These are phyloP conservation scores for Centroberyx gerrardi DNA, from an alignment of 2,797 vertebrate species.

Conservation along the genomic window DNA sequence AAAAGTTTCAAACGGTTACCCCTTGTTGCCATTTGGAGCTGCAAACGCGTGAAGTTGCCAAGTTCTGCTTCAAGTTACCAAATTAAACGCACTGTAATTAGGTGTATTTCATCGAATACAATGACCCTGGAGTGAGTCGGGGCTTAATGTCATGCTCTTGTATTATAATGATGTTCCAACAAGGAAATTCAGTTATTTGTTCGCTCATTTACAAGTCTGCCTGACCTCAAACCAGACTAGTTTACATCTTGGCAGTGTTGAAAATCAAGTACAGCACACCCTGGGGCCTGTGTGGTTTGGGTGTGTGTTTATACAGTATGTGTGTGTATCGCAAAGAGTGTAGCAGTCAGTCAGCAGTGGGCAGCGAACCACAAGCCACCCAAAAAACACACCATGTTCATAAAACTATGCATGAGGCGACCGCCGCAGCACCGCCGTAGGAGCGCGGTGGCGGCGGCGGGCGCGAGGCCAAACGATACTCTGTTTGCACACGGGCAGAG, in stretches of 20 bases:
- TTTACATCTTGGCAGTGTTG: slow-evolving; percentile 6
- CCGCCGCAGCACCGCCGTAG: slow-evolving; percentile 17
- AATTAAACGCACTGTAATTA: not conserved
- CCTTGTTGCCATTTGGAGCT: no score
- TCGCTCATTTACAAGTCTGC: not conserved
- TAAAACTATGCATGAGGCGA: slow-evolving; percentile 23
- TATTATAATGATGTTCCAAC: no score
- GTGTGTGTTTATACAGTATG: slow-evolving; percentile 7
- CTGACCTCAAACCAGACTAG: not conserved
- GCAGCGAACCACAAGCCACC: slow-evolving; percentile 59
- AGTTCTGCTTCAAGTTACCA: not conserved
- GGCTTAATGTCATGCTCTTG: no score
- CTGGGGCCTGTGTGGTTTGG: slow-evolving; percentile 18
- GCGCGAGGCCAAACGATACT: not conserved
- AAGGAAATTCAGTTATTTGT: not conserved
- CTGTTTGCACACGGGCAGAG: not conserved
- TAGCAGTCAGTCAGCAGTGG: slow-evolving; percentile 36
- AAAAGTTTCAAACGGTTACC: no score
- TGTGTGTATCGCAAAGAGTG: slow-evolving; percentile 7
- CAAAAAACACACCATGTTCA: slow-evolving; percentile 35
- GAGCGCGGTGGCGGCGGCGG: slow-evolving; percentile 15
- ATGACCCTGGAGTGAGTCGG: no score
- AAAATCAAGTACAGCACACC: slow-evolving; percentile 24
- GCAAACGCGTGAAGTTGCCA: no score
- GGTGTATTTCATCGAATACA: not conserved